A percentile compares a stretch with the other conserved stretches of the same genome.
phyloP scores from a whole-genome alignment of 2,888 invertebrate genomes.

The Argyresthia goedartella region DNA sequence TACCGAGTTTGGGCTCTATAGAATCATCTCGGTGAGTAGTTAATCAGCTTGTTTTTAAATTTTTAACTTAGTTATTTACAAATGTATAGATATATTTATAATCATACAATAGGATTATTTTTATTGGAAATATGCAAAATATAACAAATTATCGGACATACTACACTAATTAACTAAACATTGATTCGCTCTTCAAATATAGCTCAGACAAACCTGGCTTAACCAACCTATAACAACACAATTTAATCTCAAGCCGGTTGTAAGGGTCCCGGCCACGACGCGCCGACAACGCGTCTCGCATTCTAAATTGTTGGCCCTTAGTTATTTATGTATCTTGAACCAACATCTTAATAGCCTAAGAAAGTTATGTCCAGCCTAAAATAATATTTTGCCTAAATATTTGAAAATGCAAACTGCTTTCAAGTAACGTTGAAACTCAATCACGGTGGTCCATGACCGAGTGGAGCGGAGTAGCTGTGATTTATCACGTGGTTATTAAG shows the following conservation, averaged over 20 bases:
- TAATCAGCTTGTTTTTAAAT: too few species aligned
- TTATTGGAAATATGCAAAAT: too few species aligned
- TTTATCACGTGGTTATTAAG: too few species aligned
- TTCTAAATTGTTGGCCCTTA: constrained; percentile 64
- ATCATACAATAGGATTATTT: too few species aligned
- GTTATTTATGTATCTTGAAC: constrained; percentile 66
- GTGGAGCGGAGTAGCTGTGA: background rate
- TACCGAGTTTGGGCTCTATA: too few species aligned
- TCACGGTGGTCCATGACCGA: too few species aligned
- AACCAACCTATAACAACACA: constrained; percentile 6
- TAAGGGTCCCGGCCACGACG: constrained; percentile 21
- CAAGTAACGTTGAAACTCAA: too few species aligned
- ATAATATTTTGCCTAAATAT: constrained; percentile 68
- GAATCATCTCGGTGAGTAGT: too few species aligned
- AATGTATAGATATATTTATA: too few species aligned
- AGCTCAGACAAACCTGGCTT: background rate
- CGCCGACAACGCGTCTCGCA: constrained; percentile 51
- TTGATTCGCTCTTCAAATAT: background rate
- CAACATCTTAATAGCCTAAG: constrained; percentile 63
- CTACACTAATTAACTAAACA: too few species aligned
- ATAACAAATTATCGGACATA: too few species aligned
- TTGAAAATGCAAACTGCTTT: constrained; percentile 52
- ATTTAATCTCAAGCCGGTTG: constrained; percentile 7
- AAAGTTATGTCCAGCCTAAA: constrained; percentile 66
- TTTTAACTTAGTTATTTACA: too few species aligned